Conservation (phyloP, 2,888 invertebrate genomes). For the Volucella zonaria region DNA sequence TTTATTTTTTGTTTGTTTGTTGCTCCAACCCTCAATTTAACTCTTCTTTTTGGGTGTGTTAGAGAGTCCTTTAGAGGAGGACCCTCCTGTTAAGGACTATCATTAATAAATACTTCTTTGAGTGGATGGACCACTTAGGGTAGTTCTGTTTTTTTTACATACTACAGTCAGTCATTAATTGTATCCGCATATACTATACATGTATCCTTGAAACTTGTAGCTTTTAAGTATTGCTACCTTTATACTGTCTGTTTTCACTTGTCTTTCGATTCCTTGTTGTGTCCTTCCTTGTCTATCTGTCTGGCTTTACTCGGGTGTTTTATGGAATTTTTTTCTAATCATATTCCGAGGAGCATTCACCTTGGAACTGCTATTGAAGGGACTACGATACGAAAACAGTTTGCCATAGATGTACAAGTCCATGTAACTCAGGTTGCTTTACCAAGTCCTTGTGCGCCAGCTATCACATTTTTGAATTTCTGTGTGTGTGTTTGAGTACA, state of each 20-base stretch:
- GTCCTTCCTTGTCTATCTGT: background rate
- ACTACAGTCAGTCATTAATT: slow-evolving; percentile 5
- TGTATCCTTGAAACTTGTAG: too few relatives aligned
- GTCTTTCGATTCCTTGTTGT: too few relatives aligned
- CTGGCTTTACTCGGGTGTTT: background rate
- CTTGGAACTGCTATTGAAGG: slow-evolving; percentile 16
- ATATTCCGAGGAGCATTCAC: slow-evolving; percentile 61
- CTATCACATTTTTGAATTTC: slow-evolving; percentile 8
- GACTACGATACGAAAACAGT: too few relatives aligned
- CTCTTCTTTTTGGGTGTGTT: slow-evolving; percentile 29
- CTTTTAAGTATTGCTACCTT: background rate
- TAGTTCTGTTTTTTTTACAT: slow-evolving; percentile 2
- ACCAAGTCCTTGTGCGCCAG: slow-evolving; percentile 57
- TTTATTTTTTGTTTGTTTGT: background rate
- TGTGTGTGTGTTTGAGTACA: slow-evolving; percentile 8
- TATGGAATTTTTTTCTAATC: slow-evolving; percentile 13
- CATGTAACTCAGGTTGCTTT: slow-evolving; percentile 14
- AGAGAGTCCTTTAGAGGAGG: slow-evolving; percentile 25
- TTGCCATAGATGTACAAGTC: slow-evolving; percentile 1
- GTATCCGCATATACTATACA: background rate
- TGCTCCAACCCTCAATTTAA: slow-evolving; percentile 55
- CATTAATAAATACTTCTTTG: slow-evolving; percentile 56
- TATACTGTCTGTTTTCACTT: slow-evolving; percentile 8
- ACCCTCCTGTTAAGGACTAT: slow-evolving; percentile 39
- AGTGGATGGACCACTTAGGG: slow-evolving; percentile 46